Evolutionary conservation across 1,140 invertebrate species (phyloP).

Genomic region (Pseudomyrmex cubaensis): DNA sequence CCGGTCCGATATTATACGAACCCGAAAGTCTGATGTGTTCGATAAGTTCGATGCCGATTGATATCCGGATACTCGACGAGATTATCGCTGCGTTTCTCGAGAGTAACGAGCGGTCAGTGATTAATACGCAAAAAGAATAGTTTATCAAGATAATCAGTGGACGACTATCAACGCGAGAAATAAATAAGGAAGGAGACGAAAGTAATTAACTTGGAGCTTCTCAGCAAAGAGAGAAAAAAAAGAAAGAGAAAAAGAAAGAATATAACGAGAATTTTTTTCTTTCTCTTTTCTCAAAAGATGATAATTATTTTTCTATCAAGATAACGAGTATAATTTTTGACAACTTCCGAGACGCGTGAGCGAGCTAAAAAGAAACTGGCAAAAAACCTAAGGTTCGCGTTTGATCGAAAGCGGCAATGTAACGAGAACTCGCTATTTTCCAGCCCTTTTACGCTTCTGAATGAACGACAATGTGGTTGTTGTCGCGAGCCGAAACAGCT

Average conservation of each 20-base stretch:
- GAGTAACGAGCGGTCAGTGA: not conserved
- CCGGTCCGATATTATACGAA: not conserved
- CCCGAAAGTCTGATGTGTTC: not conserved
- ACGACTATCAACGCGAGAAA: not conserved
- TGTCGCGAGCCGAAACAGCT: constrained; percentile 60
- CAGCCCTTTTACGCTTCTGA: not conserved
- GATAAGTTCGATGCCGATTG: not conserved
- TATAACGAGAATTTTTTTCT: not conserved
- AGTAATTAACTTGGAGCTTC: not conserved
- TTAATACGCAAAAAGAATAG: not conserved
- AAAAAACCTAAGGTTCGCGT: not conserved
- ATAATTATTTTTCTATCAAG: not conserved
- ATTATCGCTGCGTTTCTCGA: not conserved
- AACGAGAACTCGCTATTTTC: constrained; percentile 22
- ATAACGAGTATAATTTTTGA: not conserved
- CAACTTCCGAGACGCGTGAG: no score
- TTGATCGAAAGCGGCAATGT: not conserved
- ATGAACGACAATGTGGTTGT: constrained; percentile 17
- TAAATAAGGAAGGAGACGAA: not conserved
- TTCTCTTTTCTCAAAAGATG: not conserved
- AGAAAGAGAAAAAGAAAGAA: not conserved
- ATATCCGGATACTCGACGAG: not conserved
- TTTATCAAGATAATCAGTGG: not conserved
- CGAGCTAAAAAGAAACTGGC: not conserved
- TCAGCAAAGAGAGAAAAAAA: not conserved